phyloP scores from a whole-genome alignment of 2,113 vertebrate genomes.

The Euleptes europaea region DNA sequence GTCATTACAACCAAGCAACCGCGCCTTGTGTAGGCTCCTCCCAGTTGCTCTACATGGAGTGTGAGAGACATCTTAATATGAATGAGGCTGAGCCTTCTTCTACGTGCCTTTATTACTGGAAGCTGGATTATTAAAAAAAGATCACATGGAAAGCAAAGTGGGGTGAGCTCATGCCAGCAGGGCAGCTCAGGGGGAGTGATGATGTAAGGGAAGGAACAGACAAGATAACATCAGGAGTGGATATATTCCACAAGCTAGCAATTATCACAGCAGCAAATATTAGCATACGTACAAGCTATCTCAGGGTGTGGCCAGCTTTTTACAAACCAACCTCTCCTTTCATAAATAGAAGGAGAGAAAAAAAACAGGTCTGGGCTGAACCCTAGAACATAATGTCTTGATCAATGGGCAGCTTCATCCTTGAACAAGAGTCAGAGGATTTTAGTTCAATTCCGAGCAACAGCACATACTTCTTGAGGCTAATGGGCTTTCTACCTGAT shows the following conservation, averaged over 20 bases:
- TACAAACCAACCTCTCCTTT: neutral
- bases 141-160: rapidly evolving
- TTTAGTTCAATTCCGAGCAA: neutral
- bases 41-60: neutral
- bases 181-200: neutral
- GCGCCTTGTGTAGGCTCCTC: neutral
- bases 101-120: constrained; percentile 21
- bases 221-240: neutral
- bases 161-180: neutral
- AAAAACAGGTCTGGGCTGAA: constrained; percentile 40
- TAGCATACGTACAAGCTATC: neutral
- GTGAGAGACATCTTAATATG: rapidly evolving
- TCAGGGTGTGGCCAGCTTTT: constrained; percentile 41
- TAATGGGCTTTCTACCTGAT: neutral
- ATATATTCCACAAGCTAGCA: neutral
- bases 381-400: constrained; percentile 5
- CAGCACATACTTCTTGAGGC: neutral
- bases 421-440: neutral
- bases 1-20: neutral
- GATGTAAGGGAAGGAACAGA: neutral
- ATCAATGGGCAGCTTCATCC: neutral
- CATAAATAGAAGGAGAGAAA: constrained; percentile 37
- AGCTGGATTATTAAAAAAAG: neutral
- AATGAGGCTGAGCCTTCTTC: neutral
- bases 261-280: constrained; percentile 3